Base-by-base conservation (phyloP, 1,140 invertebrate genomes). In the Camponotus pennsylvanicus region DNA sequence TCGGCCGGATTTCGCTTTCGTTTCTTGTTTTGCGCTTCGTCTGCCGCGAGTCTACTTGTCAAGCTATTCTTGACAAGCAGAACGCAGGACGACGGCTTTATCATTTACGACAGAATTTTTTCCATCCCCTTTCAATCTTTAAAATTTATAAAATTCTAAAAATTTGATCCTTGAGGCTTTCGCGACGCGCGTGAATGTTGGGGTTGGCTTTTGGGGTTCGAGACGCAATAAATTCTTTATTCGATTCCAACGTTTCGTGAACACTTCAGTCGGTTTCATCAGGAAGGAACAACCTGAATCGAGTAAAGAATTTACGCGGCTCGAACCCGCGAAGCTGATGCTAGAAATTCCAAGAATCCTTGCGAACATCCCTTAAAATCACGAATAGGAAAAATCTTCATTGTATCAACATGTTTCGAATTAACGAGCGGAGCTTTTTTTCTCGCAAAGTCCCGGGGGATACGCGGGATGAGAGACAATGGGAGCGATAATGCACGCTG, bases 21-120 rank as follows among this genome's bases (percentile, higher is more conserved):
- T 87, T 90, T 90, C 89, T 88, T 90, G 89, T 85, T 90, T 90
- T 88, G 75, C 80, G 88, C 86, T 85, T 49, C 80, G 80, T 37
- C 80, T 73, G 45, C 6, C 59, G 42, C 70, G 55, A 86, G 52
- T 52, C 73, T 80, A 52, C 84, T 57, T 59, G 70, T 71, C 64
- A 82, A 49, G 73, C 37, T 27, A 27, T 27, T 15, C 66, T n/a
- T 63, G 49, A 40, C 52, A 67, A 69, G 1, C 52, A 32, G n/a
- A 6, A 49, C n/a, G 1, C 21, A 45, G 21, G 27, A 57, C 2
- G 8, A 37, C 2, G 42, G 9, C 34, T 71, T 45, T 45, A 32
- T 70, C 34, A 59, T 82, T 21, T 15, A 6, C 11, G 1, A 27
- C 13, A 27, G 7, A 52, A 76, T 32, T 45, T 45, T 11, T 57